These are phyloP conservation scores for Alethe diademata DNA, from an alignment of 2,113 vertebrate genomes.

Conservation along the genomic window DNA sequence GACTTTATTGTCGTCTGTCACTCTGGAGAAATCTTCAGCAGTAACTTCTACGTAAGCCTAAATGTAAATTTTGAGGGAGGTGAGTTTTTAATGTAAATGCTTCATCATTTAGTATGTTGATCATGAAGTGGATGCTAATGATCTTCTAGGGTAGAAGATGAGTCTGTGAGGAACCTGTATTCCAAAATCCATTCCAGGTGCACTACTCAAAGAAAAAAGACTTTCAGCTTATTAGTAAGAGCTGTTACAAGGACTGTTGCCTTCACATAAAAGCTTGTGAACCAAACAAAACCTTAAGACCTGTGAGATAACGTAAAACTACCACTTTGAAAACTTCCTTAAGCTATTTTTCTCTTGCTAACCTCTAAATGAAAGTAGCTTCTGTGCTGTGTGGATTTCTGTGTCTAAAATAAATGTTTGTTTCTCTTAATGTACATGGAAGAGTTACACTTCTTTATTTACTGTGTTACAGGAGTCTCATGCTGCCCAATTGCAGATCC, in stretches of 20 bases:
- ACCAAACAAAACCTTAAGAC: neutral
- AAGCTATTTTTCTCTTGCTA: neutral
- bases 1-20: neutral
- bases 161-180: neutral
- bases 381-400: neutral
- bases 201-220: neutral
- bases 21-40: neutral
- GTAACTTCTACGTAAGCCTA: neutral
- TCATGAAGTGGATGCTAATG: neutral
- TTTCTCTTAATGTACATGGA: neutral
- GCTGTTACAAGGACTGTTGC: neutral
- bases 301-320: neutral
- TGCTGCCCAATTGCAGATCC: conserved; percentile 95
- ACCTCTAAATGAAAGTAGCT: neutral
- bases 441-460: conserved; percentile 1
- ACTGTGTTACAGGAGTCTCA: conserved; percentile 88
- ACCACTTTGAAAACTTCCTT: neutral
- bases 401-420: neutral
- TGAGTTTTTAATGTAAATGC: neutral
- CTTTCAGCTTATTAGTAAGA: neutral
- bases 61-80: neutral
- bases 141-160: neutral
- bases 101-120: neutral
- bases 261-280: neutral
- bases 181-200: neutral